Conservation (phyloP, 2,888 invertebrate genomes). For the Noctua pronuba region DNA sequence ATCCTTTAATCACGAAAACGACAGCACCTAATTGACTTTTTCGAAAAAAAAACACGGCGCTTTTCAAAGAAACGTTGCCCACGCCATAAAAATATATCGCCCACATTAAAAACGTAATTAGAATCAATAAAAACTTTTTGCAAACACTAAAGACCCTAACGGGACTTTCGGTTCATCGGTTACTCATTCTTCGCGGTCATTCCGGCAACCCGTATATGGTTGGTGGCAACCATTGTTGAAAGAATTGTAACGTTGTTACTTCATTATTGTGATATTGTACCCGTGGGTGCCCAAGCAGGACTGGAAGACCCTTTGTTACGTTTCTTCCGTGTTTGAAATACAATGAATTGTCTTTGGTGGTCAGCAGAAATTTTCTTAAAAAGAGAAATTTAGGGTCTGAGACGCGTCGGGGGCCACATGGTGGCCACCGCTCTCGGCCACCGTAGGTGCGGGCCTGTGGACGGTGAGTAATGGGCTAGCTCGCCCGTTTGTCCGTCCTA, state of each 20-base stretch:
- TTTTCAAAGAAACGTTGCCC: constrained; percentile 31
- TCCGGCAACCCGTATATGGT: constrained; percentile 40
- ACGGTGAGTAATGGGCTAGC: too few relatives aligned
- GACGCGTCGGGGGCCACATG: too few relatives aligned
- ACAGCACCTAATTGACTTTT: neutral
- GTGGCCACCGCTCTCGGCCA: too few relatives aligned
- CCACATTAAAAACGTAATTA: constrained; percentile 44
- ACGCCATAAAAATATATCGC: constrained; percentile 39
- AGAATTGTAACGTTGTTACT: neutral
- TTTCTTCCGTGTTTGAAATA: neutral
- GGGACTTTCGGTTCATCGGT: constrained; percentile 45
- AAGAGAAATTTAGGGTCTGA: too few relatives aligned
- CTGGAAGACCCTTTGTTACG: neutral
- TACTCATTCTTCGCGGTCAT: constrained; percentile 37
- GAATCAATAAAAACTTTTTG: constrained; percentile 45
- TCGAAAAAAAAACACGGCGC: neutral
- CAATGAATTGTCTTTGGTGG: neutral
- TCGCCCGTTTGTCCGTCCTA: too few relatives aligned
- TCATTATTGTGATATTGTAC: constrained; percentile 18
- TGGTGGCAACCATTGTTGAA: constrained; percentile 40
- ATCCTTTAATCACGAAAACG: neutral
- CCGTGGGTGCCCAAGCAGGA: neutral
- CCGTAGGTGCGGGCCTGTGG: too few relatives aligned
- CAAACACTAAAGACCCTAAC: constrained; percentile 27
- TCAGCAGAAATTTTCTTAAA: too few relatives aligned